Conservation (phyloP, 2,113 vertebrate species). For the Ophthalmolycus amberensis region DNA sequence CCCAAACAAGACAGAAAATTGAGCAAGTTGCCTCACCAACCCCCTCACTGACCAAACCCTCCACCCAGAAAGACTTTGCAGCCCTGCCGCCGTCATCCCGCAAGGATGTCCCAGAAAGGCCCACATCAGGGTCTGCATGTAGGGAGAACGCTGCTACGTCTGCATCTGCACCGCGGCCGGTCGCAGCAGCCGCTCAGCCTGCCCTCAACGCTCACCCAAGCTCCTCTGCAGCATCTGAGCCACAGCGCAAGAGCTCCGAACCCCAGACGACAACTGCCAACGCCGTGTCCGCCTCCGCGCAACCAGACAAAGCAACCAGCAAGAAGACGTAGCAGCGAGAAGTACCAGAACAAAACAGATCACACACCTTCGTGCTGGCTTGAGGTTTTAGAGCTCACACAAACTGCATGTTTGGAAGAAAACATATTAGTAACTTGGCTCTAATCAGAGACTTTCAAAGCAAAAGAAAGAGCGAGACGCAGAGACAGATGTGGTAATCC, state of each 20-base stretch:
- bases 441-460: slow-evolving; percentile 35
- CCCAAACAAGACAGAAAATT: slow-evolving; percentile 49
- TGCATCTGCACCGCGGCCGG: neutral
- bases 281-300: slow-evolving; percentile 26
- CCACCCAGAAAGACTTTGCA: slow-evolving; percentile 61
- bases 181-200: slow-evolving; percentile 9
- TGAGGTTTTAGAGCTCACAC: slow-evolving; percentile 17
- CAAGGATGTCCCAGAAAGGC: slow-evolving; percentile 55
- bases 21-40: slow-evolving; percentile 34
- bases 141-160: neutral
- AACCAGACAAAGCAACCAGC: slow-evolving; percentile 79
- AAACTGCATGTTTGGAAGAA: slow-evolving; percentile 59
- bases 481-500: slow-evolving; percentile 2
- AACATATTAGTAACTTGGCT: slow-evolving; percentile 13
- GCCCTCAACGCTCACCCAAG: neutral
- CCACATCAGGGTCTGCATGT: slow-evolving; percentile 52
- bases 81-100: neutral
- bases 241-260: slow-evolving; percentile 76
- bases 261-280: slow-evolving; percentile 52
- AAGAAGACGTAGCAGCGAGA: slow-evolving; percentile 88
- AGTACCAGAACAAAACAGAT: slow-evolving; percentile 6
- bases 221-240: slow-evolving; percentile 43
- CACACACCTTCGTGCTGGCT: slow-evolving; percentile 10
- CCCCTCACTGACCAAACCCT: slow-evolving; percentile 39
- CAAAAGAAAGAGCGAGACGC: neutral